phyloP scores from a whole-genome alignment of 1,140 invertebrate genomes.

The Aleiodes sp. region DNA sequence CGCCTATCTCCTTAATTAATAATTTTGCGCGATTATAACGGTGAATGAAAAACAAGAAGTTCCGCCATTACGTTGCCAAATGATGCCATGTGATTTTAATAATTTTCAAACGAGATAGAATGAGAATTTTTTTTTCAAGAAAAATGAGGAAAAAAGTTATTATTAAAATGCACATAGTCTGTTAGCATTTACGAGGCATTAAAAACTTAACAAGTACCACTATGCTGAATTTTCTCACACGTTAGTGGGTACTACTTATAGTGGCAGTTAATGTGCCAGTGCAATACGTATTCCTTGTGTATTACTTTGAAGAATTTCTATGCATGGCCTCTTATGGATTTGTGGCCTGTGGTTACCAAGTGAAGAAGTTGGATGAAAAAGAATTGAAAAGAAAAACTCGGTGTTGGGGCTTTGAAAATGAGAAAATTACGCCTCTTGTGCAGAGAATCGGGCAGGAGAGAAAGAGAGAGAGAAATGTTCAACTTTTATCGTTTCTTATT shows the following conservation, averaged over 20 bases:
- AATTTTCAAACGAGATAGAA: no score
- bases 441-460: conserved; percentile 10
- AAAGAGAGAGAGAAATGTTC: not conserved
- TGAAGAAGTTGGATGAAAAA: no score
- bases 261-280: not conserved
- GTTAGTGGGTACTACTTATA: not conserved
- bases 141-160: no score
- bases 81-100: conserved; percentile 27
- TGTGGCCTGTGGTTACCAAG: no score
- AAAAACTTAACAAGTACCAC: not conserved
- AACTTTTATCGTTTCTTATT: no score
- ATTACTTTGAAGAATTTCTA: conserved; percentile 12
- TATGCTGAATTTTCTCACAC: not conserved
- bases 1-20: conserved; percentile 38
- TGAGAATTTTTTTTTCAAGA: no score
- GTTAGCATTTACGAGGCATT: not conserved
- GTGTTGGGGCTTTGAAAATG: not conserved
- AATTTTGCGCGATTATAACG: conserved; percentile 39
- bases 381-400: no score
- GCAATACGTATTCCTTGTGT: not conserved
- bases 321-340: not conserved
- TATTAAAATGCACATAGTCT: not conserved
- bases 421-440: conserved; percentile 19
- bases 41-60: conserved; percentile 15
- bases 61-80: not conserved